Evolutionary conservation across 1,140 invertebrate species (phyloP), one percentile per base, ranked within the genome.

Genomic region (Drosophila mauritiana): DNA sequence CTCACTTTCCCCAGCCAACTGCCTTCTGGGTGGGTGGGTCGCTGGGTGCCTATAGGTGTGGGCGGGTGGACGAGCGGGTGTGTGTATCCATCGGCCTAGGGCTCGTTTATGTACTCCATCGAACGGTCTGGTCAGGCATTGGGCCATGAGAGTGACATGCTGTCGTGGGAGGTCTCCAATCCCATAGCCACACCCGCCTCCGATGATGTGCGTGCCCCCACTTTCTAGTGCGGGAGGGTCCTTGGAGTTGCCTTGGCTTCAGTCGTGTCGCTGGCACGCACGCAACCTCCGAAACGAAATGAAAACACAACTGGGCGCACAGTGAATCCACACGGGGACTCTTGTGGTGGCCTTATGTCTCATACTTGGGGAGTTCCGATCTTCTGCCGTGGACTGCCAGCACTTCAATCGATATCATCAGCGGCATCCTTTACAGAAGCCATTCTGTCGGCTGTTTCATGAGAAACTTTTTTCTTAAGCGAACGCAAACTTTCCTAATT

Each of bases 51-150:
- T 8, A 11, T 45, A 31, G 2, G 13, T 43, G n/a, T 31, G 27
- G 20, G 20, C 20, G 45, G 43, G 55, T 25, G 49, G 54, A 22
- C 46, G 15, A 8, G 15, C 5, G 40, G 11, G 12, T 46, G 56
- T 62, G 55, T 42, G 49, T 57, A 57, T 58, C 17, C 42, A 40
- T 12, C n/a, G 20, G 42, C 57, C 34, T 17, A 39, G 51, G 76
- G 76, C 80, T 72, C 80, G 78, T 78, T 82, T 86, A 86, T 86
- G 75, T 82, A 86, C 82, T 82, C 78, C 78, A 78, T 49, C 57
- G 36, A 53, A 34, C 52, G 53, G 37, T 74, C 45, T 85, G 82
- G 69, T 78, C 82, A 81, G 82, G 82, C 78, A 62, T 68, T 73
- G 40, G 72, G 63, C 61, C 58, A 56, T 85, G 74, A 43, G 63